Conservation (phyloP, 2,113 vertebrate genomes). For the Bufo gargarizans region DNA sequence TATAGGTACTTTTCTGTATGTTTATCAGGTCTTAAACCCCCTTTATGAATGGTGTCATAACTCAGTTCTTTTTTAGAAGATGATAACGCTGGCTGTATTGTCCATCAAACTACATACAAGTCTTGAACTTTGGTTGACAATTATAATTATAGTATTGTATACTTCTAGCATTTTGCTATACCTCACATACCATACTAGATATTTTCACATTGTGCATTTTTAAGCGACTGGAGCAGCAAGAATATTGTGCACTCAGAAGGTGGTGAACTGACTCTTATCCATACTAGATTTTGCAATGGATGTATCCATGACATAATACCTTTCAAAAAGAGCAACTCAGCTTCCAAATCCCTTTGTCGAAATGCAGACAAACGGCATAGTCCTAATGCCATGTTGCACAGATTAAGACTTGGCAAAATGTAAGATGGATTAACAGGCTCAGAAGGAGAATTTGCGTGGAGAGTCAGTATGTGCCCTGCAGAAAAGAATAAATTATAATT, state of each 20-base stretch:
- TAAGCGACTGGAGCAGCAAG: too few species aligned
- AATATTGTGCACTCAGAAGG: too few species aligned
- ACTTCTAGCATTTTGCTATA: background rate
- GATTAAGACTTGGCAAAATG: constrained; percentile 65
- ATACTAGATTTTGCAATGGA: background rate
- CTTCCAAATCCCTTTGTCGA: constrained; percentile 73
- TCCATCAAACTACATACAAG: background rate
- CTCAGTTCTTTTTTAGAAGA: background rate
- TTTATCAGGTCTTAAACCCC: too few species aligned
- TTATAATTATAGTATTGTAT: background rate
- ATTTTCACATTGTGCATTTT: too few species aligned
- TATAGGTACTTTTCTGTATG: too few species aligned
- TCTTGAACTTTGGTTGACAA: background rate
- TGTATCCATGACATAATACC: constrained; percentile 63
- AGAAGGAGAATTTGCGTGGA: constrained; percentile 60
- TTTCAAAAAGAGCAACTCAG: constrained; percentile 81
- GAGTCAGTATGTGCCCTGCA: constrained; percentile 71
- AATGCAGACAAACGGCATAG: constrained; percentile 70
- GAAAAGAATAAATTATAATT: background rate
- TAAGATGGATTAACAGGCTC: constrained; percentile 57
- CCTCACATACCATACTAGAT: background rate
- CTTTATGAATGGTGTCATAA: too few species aligned
- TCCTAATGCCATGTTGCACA: constrained; percentile 71
- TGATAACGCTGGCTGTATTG: background rate
- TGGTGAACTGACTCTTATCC: too few species aligned